Conservation (phyloP, 2,113 vertebrate genomes). For the Numida meleagris region DNA sequence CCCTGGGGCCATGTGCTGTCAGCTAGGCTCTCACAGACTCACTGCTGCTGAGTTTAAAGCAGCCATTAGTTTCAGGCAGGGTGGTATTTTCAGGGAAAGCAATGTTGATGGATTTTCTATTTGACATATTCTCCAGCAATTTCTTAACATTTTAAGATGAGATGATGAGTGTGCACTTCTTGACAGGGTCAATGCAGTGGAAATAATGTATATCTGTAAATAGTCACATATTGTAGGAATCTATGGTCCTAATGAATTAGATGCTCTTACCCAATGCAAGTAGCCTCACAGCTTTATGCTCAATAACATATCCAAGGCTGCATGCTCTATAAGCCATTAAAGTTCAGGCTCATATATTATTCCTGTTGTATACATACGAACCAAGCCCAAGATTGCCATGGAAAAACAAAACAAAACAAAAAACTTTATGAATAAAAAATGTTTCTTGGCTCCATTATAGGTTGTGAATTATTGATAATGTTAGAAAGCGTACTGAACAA, state of each 20-base stretch:
- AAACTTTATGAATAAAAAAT: conserved; percentile 16
- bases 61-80: neutral
- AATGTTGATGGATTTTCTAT: neutral
- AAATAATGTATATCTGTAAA: neutral
- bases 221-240: neutral
- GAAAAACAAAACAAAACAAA: neutral
- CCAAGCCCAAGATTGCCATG: neutral
- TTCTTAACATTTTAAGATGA: conserved; percentile 10
- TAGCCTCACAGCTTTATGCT: neutral
- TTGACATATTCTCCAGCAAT: neutral
- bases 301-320: neutral
- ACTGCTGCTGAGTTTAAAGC: neutral
- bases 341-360: neutral
- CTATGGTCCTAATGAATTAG: neutral
- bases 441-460: neutral
- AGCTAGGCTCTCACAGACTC: neutral
- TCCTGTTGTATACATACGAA: neutral
- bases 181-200: neutral
- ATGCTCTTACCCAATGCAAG: neutral
- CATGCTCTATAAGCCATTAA: too few relatives aligned
- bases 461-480: conserved; percentile 12
- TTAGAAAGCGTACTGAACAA: neutral
- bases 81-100: neutral
- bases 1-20: neutral
- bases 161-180: neutral